Evolutionary conservation across 2,113 vertebrate species (phyloP), one percentile per base, ranked within the genome.

Genomic region (Rafetus swinhoei): DNA sequence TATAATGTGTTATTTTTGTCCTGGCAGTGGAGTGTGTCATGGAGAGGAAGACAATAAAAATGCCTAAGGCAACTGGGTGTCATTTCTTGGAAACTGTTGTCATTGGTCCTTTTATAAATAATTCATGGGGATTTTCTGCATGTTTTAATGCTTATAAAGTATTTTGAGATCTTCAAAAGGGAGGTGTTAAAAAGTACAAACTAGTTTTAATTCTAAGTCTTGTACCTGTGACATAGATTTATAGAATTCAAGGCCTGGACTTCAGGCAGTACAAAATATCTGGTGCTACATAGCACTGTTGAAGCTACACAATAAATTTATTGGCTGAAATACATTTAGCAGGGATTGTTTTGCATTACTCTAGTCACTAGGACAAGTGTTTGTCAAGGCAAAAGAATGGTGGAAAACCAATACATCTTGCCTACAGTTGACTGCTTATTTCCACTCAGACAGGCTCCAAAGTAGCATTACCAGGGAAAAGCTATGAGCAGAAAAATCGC

Each of bases 31-130:
- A 35, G n/a, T 21, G 3, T 69, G 18, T 72, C n/a, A n/a, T 9
- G 77, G 72, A 92, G 76, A 82, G 27, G 77, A 94, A 74, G 14
- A 60, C 89, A 65, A 77, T 76, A 62, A 92, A 95, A 90, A 22
- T 57, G 72, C 50, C 69, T 94, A 92, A 95, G 77, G 4, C 14
- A 8, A n/a, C 55, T 81, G 72, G 11, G 45, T 91, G 53, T 57
- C 88, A 91, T 25, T 93, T 93, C 65, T 84, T 4, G 0, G 82
- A 93, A 77, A 56, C 21, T 57, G 1, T 1, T 29, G 22, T 45
- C 86, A 45, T 57, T 76, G 7, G 79, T 85, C 91, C 4, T 8
- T 89, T 1, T 86, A 92, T 84, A 9, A 27, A 84, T 90, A 90
- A 87, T 89, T 89, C 79, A 65, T 50, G 25, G 1, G 15, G 86